Base-by-base conservation (phyloP, 1,140 invertebrate genomes). In the Habropoda laboriosa region DNA sequence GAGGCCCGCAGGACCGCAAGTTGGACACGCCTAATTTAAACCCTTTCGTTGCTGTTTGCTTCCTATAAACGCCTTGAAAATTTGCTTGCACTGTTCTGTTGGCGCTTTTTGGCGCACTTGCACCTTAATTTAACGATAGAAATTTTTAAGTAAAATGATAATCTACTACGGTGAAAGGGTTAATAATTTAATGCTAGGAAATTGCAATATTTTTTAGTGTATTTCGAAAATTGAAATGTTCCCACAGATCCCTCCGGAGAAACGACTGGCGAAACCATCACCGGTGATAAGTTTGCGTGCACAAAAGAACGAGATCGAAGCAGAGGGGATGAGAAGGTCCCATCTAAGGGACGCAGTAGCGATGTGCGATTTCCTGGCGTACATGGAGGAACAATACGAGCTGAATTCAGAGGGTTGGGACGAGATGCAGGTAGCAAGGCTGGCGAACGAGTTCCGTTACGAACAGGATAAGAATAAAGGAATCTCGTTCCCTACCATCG, bases 301-400 rank as follows among this genome's bases (percentile, higher is more conserved):
- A 0, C 94, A 96, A 58, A 99, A 99, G 91, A 99, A 98, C 91
- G 88, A 93, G 4, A 93, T 95, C 0, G 99, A 99, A 93, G 95
- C 96, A 53, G 93, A 95, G 53, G 97, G 98, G 71, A 99, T 99
- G 97, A 95, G 94, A 83, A 95, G 94, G 64, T 97, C 98, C 5
- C 97, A 99, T 91, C 90, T 97, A 13, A 92, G 95, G 70, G 97
- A 98, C 89, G 97, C 96, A 21, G 97, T 97, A 0, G 98, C 98
- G 1, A 95, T 99, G 91, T 98, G 98, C 89, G 97, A 99, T 88
- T 97, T 97, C 81, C 94, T 99, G 61, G 94, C 96, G 47, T 98
- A 98, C 93, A 93, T 99, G 75, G 97, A 99, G 91, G 93, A 95
- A 38, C 88, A 93, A 79, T 91, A 92, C 30, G 82, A 89, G 24